These are phyloP conservation scores for Thaleichthys pacificus DNA, from an alignment of 2,797 vertebrate species.

Conservation along the genomic window DNA sequence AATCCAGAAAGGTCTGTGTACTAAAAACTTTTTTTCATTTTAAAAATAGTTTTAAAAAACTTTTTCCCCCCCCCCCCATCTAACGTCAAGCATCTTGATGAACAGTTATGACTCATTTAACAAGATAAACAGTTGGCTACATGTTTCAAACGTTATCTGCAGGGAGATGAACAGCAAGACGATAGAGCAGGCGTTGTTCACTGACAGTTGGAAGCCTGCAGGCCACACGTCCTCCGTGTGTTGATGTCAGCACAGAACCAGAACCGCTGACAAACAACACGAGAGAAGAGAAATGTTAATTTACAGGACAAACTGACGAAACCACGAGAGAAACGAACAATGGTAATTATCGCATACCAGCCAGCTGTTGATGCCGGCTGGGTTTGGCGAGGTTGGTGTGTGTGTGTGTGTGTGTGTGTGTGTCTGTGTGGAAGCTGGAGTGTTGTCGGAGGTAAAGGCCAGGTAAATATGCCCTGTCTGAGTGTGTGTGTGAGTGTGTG, in stretches of 20 bases:
- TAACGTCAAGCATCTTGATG: not conserved
- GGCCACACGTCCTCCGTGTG: not conserved
- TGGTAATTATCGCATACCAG: not conserved
- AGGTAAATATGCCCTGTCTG: slow-evolving; percentile 6
- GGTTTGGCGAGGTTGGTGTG: not conserved
- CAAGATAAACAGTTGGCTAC: not conserved
- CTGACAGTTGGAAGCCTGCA: not conserved
- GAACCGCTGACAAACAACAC: not conserved
- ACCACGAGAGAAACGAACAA: not conserved
- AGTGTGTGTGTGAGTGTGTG: not conserved
- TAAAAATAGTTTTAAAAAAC: slow-evolving; percentile 6
- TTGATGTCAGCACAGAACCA: not conserved
- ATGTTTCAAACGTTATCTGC: not conserved
- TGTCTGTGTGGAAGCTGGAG: not conserved
- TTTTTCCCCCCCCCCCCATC: slow-evolving; percentile 28
- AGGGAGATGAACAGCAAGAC: not conserved
- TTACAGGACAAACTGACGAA: not conserved
- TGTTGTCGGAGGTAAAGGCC: slow-evolving; percentile 1
- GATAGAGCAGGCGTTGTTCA: not conserved
- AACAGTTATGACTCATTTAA: not conserved
- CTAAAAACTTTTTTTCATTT: slow-evolving; percentile 45
- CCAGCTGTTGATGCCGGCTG: not conserved
- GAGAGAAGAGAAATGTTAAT: not conserved
- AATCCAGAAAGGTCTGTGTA: slow-evolving; percentile 4
- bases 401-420: no score